Evolutionary conservation across 1,140 invertebrate species (phyloP).

Genomic region (Bombus superbus): DNA sequence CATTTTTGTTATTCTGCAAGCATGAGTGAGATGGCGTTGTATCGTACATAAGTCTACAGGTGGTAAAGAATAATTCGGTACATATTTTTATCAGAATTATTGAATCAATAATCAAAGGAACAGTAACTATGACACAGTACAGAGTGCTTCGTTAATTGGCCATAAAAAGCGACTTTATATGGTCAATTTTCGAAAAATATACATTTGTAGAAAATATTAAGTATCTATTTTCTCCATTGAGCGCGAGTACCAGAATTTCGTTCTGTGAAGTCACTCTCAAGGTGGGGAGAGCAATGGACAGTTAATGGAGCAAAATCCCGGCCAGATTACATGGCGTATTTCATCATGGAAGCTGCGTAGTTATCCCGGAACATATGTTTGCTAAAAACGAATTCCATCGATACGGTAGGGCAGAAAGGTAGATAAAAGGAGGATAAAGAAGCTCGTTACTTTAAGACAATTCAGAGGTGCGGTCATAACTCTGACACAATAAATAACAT

Average conservation of each 20-base stretch:
- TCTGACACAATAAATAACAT: background rate
- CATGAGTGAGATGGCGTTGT: background rate
- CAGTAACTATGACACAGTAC: too few relatives aligned
- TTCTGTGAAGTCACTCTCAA: background rate
- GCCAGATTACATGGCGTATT: background rate
- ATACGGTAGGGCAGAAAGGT: too few relatives aligned
- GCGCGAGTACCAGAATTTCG: background rate
- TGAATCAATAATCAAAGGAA: background rate
- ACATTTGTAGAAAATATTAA: background rate
- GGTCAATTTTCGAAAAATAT: background rate
- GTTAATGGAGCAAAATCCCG: background rate
- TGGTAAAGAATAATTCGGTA: background rate
- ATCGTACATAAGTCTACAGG: background rate
- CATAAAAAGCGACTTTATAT: too few relatives aligned
- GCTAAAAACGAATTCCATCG: background rate
- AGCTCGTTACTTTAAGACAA: background rate
- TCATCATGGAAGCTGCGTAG: conserved; percentile 1
- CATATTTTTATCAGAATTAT: background rate
- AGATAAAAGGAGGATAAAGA: background rate
- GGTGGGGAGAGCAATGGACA: background rate
- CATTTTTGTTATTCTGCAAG: background rate
- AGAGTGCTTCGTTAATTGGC: too few relatives aligned
- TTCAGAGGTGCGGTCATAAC: background rate
- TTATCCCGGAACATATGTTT: background rate
- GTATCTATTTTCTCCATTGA: background rate